phyloP scores from a whole-genome alignment of 1,140 invertebrate species.

The Laodelphax striatellus region DNA sequence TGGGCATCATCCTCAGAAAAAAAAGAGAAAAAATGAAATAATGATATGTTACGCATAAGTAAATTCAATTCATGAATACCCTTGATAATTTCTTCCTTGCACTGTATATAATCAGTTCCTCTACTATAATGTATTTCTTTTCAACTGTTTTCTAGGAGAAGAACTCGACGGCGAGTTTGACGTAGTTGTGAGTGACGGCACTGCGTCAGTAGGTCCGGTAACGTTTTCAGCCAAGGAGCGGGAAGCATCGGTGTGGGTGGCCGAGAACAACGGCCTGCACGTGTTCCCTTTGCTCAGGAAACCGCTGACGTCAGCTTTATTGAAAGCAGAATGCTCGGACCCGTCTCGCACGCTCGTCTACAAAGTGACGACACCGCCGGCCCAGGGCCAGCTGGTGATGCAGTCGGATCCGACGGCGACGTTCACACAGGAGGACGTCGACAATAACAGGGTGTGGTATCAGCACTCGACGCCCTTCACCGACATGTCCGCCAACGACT shows the following conservation, averaged over 20 bases:
- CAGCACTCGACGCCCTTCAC: constrained; percentile 74
- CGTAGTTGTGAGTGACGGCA: constrained; percentile 71
- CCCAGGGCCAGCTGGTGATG: constrained; percentile 56
- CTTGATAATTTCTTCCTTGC: too few species aligned
- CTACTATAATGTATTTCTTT: too few species aligned
- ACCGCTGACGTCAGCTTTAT: constrained; percentile 49
- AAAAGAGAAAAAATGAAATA: too few species aligned
- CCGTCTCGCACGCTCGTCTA: constrained; percentile 53
- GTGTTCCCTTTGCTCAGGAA: constrained; percentile 77
- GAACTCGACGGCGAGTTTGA: constrained; percentile 58
- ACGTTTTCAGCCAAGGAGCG: constrained; percentile 60
- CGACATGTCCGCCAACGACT: constrained; percentile 70
- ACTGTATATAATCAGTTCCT: too few species aligned
- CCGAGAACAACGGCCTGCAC: constrained; percentile 54
- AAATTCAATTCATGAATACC: too few species aligned
- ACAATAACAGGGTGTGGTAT: constrained; percentile 73
- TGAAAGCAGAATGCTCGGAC: constrained; percentile 66
- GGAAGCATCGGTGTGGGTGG: constrained; percentile 54
- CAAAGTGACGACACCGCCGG: constrained; percentile 52
- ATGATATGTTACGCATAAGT: too few species aligned
- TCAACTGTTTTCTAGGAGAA: constrained; percentile 41
- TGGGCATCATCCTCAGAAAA: too few species aligned
- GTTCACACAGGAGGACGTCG: constrained; percentile 80
- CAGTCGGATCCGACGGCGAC: constrained; percentile 30
- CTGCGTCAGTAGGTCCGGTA: constrained; percentile 53